These are phyloP conservation scores for Hylyphantes graminicola DNA, from an alignment of 1,140 invertebrate species.

Conservation along the genomic window DNA sequence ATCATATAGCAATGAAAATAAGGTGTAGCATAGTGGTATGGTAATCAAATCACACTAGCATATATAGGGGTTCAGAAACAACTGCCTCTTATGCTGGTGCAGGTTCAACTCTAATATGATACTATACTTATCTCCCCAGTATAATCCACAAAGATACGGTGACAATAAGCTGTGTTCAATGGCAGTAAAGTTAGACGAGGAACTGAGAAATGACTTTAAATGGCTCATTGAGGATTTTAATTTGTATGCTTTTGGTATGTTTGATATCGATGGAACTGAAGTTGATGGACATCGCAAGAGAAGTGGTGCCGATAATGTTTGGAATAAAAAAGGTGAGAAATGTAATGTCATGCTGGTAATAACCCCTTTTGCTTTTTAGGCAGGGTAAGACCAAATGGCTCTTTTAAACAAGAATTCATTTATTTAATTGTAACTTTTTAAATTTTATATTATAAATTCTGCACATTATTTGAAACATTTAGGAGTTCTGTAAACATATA, in stretches of 20 bases:
- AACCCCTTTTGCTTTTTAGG: too few species aligned
- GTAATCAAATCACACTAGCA: background rate
- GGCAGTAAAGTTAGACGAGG: background rate
- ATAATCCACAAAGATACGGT: too few species aligned
- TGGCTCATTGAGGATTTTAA: constrained; percentile 16
- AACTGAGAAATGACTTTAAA: constrained; percentile 19
- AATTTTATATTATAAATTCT: too few species aligned
- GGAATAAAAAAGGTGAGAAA: constrained; percentile 2
- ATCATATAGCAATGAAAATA: too few species aligned
- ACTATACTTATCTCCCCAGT: too few species aligned
- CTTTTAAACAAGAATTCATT: too few species aligned
- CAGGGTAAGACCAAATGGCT: too few species aligned
- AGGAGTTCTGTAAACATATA: too few species aligned
- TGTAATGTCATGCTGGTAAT: background rate
- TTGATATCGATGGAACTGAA: background rate
- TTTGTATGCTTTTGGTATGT: background rate
- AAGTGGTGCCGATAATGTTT: background rate
- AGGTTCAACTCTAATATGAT: too few species aligned
- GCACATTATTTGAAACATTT: too few species aligned
- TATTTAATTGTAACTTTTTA: too few species aligned
- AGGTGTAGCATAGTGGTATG: too few species aligned
- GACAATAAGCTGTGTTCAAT: background rate
- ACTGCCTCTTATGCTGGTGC: constrained; percentile 17
- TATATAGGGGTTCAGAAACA: background rate
- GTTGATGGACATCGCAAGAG: background rate